Base-by-base conservation (phyloP, 1,140 invertebrate genomes). In the Ditylenchus dipsaci region DNA sequence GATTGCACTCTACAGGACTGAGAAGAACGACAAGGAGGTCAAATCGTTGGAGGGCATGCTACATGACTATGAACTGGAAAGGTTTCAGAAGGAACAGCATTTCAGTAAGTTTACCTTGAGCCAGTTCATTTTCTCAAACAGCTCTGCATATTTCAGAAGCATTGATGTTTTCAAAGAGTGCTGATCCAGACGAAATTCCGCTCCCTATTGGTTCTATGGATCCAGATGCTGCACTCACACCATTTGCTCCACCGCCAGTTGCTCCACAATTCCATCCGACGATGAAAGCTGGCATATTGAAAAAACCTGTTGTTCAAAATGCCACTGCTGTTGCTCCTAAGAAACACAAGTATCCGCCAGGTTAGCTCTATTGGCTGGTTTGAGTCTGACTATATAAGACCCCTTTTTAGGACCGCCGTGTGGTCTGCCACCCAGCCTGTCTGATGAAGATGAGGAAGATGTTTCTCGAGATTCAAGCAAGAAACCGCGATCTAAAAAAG, bases 181-280 rank as follows among this genome's bases (percentile, higher is more conserved):
- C 84, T 9, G 81, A 85, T 68, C 68, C 85, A 17, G 83, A 84
- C 68, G 82, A 85, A 68, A 86, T 86, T 76, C 85, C 85, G 11
- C 74, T 86, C 23, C 85, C 85, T 53, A 60, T 30, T 33, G 84
- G 84, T 17, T 76, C 71, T 0, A 64, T 57, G 19, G 47, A 43
- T 63, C 68, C 73, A 29, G 65, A 77, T 49, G 76, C 68, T 1
- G 77, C 75, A 19, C 43, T 65, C 45, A 77, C 75, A 19, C 75
- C 75, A 5, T 76, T 70, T 30, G 71, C 56, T 8, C 43, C 59
- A 15, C 67, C 57, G 43, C 60, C 62, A 15, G 42, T 49, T 43
- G 59, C 77, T 11, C 58, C 75, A 62, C 63, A 78, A 23, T 60
- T 70, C 19, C 66, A 71, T 43, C 15, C 65, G 26, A 47, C 67